Evolutionary conservation across 2,797 vertebrate genomes (phyloP).

Genomic region (Anas acuta): DNA sequence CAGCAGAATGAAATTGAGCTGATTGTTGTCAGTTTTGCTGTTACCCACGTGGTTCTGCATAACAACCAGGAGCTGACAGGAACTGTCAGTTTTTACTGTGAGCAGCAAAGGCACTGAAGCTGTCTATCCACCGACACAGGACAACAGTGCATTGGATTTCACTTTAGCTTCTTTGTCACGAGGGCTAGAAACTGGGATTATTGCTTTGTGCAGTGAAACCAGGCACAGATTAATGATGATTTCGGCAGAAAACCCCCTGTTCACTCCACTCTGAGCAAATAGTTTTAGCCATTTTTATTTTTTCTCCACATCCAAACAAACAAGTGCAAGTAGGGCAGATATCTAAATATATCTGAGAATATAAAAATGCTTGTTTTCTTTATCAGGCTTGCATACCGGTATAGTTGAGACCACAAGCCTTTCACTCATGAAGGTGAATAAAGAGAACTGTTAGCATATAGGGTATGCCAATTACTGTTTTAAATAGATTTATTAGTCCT

Average conservation of each 20-base stretch:
- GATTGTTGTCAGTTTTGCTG: slow-evolving; percentile 37
- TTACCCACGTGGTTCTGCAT: slow-evolving; percentile 32
- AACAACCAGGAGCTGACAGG: slow-evolving; percentile 52
- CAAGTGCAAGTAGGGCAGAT: background rate
- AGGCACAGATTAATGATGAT: background rate
- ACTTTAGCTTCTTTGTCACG: background rate
- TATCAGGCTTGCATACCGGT: background rate
- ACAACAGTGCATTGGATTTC: background rate
- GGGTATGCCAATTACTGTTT: background rate
- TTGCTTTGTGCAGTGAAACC: accelerated
- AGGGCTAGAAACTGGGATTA: background rate
- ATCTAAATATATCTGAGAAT: background rate
- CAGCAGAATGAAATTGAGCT: background rate
- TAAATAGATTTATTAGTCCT: background rate
- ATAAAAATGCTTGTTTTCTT: background rate
- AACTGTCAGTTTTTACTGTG: slow-evolving; percentile 40
- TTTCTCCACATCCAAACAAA: background rate
- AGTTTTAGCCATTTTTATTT: background rate
- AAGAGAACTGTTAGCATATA: background rate
- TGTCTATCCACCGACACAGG: slow-evolving; percentile 1
- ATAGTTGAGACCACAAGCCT: background rate
- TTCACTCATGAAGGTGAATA: background rate
- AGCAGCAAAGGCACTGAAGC: slow-evolving; percentile 3
- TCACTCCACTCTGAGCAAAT: background rate
- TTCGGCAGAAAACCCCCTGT: background rate